Base-by-base conservation (phyloP, 2,888 invertebrate genomes). In the Trichogramma evanescens region DNA sequence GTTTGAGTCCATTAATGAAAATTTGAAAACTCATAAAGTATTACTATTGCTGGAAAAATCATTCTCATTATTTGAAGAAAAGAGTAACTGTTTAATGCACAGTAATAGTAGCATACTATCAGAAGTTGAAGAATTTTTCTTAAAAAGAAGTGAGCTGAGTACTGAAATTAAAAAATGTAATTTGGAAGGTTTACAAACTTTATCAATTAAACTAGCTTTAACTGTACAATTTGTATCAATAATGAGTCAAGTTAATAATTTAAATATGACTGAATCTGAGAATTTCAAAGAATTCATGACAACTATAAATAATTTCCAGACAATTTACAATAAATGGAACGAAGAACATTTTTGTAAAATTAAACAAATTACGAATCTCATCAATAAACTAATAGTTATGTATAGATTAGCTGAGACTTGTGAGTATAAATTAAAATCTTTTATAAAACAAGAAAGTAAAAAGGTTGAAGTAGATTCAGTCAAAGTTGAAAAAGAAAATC, bases 1-100 rank as follows among this genome's bases (percentile, higher is more conserved):
- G 9, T 9, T 3, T 42, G 41, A 61, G 45, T 55, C 40, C 4
- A 54, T 60, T 40, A 2, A 26, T 7, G 42, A 48, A 48, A 46
- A 54, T 26, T 38, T 62, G 4, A 62, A 62, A 54, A 58, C 60
- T 53, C 38, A 50, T 9, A 62, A 62, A 54, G 44, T 60, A 8
- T 13, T 62, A 39, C 10, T 58, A 38, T 48, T 59, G 38, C 8
- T 64, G 40, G 43, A 64, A 13, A 55, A 58, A 44, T 50, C 9
- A 13, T 26, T 26, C 3, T 26, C 26, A 26, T 26, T 26, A 26
- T 26, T 26, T 26, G 26, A 26, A 26, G 26, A 26, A 26, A 26
- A 26, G 26, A 26, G 26, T 26, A 26, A 26, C 26, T 26, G 26
- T 3, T 26, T 26, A 26, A 26, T 26, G 26, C 26, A 26, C 2